These are phyloP conservation scores for Mormyrops attenuatus DNA, from an alignment of 2,797 vertebrate species.

Conservation along the genomic window DNA sequence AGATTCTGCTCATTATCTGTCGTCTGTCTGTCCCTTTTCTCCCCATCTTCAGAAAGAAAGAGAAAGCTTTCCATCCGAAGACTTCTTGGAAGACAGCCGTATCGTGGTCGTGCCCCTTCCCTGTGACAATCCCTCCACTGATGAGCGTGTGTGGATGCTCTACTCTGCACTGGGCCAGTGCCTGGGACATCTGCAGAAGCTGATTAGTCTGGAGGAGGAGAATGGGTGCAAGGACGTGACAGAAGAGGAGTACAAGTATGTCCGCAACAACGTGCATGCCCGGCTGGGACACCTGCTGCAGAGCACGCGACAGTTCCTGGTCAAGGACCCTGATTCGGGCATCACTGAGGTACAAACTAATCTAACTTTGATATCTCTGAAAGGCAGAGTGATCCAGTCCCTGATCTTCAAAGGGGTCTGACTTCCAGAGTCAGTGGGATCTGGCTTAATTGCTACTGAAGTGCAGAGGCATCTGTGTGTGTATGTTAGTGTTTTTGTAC, in stretches of 20 bases:
- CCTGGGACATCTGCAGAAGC: constrained; percentile 56
- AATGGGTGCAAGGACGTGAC: constrained; percentile 45
- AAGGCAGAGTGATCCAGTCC: neutral
- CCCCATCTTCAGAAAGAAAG: constrained; percentile 50
- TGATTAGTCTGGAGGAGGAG: constrained; percentile 59
- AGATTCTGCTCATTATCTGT: neutral
- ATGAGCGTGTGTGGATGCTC: constrained; percentile 54
- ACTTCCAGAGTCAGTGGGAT: neutral
- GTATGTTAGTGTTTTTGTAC: neutral
- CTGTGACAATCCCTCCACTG: constrained; percentile 37
- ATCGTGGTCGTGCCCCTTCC: constrained; percentile 50
- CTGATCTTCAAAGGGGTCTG: neutral
- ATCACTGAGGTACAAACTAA: constrained; percentile 52
- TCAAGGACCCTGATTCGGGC: constrained; percentile 49
- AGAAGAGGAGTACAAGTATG: constrained; percentile 56
- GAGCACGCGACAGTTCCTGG: constrained; percentile 53
- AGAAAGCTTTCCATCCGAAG: constrained; percentile 53
- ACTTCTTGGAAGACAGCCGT: constrained; percentile 46
- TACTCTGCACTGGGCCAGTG: constrained; percentile 60
- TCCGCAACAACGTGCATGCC: constrained; percentile 47
- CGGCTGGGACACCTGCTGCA: constrained; percentile 56
- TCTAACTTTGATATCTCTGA: neutral
- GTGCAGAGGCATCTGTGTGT: neutral
- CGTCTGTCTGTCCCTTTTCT: neutral
- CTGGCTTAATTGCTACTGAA: neutral